Conservation (phyloP, 2,113 vertebrate species). For the Tiliqua scincoides region DNA sequence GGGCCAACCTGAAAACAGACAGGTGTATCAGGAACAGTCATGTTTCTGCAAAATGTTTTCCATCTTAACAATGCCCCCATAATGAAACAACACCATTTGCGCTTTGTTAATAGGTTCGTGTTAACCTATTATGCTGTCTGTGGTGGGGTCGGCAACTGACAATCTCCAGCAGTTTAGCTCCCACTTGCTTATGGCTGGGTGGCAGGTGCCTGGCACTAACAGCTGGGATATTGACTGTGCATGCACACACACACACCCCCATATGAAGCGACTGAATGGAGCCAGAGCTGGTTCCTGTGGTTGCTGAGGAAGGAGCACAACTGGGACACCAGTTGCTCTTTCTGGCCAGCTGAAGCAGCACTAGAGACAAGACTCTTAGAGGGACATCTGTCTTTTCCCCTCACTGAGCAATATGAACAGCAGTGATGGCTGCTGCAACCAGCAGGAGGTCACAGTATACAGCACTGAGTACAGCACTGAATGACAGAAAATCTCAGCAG, state of each 20-base stretch:
- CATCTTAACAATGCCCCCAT: neutral
- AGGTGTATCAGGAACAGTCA: conserved; percentile 1
- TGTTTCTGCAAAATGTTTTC: neutral
- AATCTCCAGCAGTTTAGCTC: neutral
- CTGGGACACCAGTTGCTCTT: conserved; percentile 11
- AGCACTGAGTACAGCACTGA: neutral
- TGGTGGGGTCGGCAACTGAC: neutral
- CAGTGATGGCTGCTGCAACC: neutral
- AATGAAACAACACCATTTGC: neutral
- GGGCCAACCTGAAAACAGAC: neutral
- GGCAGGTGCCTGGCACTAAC: conserved; percentile 7
- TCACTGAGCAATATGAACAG: neutral
- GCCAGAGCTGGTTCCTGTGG: conserved; percentile 5
- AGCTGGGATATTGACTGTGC: conserved; percentile 21
- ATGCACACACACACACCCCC: neutral
- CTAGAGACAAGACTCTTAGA: neutral
- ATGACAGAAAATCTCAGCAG: neutral
- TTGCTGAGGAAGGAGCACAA: neutral
- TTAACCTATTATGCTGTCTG: neutral
- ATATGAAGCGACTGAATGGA: conserved; percentile 11
- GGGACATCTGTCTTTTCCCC: neutral
- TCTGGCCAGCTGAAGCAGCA: conserved; percentile 18
- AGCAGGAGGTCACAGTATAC: neutral
- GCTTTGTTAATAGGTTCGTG: neutral
- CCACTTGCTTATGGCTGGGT: neutral